phyloP scores from a whole-genome alignment of 92 coral and sea anemone genomes.

The Phymanthus crucifer region DNA sequence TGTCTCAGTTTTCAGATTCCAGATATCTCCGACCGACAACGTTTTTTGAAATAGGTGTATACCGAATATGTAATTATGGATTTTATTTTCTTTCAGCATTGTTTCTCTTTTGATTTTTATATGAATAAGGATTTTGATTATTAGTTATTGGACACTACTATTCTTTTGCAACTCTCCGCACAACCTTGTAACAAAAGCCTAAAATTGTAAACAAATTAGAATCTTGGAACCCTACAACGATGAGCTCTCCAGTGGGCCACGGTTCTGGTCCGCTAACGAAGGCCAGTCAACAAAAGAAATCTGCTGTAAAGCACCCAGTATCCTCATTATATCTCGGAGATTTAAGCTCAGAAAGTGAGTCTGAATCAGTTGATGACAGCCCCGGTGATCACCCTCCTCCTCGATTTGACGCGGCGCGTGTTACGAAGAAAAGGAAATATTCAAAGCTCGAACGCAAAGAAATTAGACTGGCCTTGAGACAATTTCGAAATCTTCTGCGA shows the following conservation, averaged over 20 bases:
- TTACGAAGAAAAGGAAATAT: slow-evolving; percentile 8
- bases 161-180: too few relatives aligned
- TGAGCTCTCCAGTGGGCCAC: not conserved
- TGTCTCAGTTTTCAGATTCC: too few relatives aligned
- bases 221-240: too few relatives aligned
- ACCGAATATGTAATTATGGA: too few relatives aligned
- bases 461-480: slow-evolving; percentile 20
- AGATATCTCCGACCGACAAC: too few relatives aligned
- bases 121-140: too few relatives aligned
- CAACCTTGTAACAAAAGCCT: too few relatives aligned
- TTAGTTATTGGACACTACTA: too few relatives aligned
- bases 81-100: too few relatives aligned
- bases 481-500: slow-evolving; percentile 23
- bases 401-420: slow-evolving; percentile 22
- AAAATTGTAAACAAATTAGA: too few relatives aligned
- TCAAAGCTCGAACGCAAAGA: slow-evolving; percentile 12
- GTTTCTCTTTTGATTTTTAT: too few relatives aligned
- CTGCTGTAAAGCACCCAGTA: not conserved
- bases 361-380: not conserved
- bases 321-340: not conserved
- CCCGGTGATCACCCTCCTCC: slow-evolving; percentile 14
- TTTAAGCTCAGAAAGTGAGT: not conserved
- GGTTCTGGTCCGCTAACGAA: not conserved
- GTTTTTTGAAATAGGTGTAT: too few relatives aligned
- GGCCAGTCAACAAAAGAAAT: not conserved